Percentiles rank a stretch among this genome's conserved stretches.
These are phyloP conservation scores for Epiblema foenella DNA, from an alignment of 2,888 invertebrate species.

Conservation along the genomic window DNA sequence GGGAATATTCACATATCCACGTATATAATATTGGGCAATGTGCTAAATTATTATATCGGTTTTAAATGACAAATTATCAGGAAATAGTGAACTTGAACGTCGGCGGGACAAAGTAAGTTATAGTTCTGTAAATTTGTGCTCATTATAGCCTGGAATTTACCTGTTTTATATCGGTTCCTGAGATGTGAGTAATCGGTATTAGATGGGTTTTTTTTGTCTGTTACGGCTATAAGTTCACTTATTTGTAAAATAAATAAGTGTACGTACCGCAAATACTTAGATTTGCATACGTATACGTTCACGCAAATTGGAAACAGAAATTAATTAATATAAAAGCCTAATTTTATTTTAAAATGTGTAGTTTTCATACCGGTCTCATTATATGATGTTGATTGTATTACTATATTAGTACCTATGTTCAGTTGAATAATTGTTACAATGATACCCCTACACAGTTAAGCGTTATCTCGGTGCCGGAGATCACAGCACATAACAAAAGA, in stretches of 20 bases:
- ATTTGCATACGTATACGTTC: slow-evolving; percentile 1
- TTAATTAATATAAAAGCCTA: neutral
- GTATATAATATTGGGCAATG: slow-evolving; percentile 27
- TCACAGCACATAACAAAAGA: no score
- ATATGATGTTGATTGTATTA: neutral
- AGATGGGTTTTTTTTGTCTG: neutral
- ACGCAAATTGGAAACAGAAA: neutral
- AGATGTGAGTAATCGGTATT: slow-evolving; percentile 8
- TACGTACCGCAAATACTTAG: neutral
- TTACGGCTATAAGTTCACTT: neutral
- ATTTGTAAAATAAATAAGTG: neutral
- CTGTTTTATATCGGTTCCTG: slow-evolving; percentile 16
- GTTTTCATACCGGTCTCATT: no score
- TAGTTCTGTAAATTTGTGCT: slow-evolving; percentile 48
- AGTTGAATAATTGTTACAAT: neutral
- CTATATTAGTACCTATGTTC: neutral
- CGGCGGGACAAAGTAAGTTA: slow-evolving; percentile 94
- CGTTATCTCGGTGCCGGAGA: no score
- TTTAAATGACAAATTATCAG: slow-evolving; percentile 79
- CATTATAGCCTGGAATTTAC: slow-evolving; percentile 19
- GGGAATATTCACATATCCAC: slow-evolving; percentile 23
- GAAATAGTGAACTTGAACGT: slow-evolving; percentile 96
- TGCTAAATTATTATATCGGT: slow-evolving; percentile 36
- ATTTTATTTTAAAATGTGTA: neutral
- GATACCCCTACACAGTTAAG: no score